Percentiles rank a stretch among this genome's conserved stretches.
Evolutionary conservation across 2,888 invertebrate species (phyloP).

Genomic region (Artemia sinica): DNA sequence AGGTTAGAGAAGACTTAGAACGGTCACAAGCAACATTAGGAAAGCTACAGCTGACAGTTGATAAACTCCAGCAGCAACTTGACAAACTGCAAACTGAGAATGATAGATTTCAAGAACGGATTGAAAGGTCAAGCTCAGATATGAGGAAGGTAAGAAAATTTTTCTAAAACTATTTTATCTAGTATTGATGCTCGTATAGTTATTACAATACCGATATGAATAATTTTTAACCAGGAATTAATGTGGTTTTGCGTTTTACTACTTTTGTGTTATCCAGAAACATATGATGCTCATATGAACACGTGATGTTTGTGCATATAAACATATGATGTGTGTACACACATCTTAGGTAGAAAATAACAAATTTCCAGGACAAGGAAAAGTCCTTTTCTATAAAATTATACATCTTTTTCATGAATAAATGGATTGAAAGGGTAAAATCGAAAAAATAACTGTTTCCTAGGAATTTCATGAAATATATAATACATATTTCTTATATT

Average conservation of each 20-base stretch:
- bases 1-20: conserved; percentile 70
- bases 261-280: neutral
- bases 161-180: neutral
- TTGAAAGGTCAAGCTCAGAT: conserved; percentile 65
- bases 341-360: no score
- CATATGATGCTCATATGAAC: no score
- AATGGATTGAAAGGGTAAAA: no score
- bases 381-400: no score
- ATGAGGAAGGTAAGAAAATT: conserved; percentile 49
- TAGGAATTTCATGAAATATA: no score
- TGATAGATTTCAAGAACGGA: conserved; percentile 69
- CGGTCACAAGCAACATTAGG: conserved; percentile 71
- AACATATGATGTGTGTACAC: no score
- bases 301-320: no score
- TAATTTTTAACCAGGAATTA: neutral
- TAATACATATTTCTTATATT: no score
- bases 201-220: conserved; percentile 8
- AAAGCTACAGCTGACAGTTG: conserved; percentile 76
- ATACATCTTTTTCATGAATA: no score
- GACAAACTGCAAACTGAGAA: conserved; percentile 79
- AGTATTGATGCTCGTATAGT: neutral
- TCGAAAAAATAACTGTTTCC: no score
- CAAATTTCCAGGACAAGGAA: no score
- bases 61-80: conserved; percentile 68
- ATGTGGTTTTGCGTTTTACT: neutral